Evolutionary conservation across 2,888 invertebrate genomes (phyloP), one percentile per base, ranked within the genome.

Genomic region (Eustalomyia histrio): DNA sequence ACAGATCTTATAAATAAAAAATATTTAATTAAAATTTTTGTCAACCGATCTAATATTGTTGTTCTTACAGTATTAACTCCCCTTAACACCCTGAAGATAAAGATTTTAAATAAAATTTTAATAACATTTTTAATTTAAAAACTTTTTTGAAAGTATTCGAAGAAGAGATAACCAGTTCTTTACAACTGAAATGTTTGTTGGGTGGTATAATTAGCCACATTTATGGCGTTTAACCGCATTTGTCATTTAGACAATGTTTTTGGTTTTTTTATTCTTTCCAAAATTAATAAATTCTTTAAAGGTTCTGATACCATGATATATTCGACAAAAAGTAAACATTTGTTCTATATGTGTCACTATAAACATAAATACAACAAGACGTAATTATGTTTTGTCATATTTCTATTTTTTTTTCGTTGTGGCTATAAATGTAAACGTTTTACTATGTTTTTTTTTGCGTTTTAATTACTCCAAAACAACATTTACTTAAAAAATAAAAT

Each of bases 381-480:
- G 17, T 35, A 39, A 35, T 16, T 60, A 12, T 60, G 29, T 60
- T 35, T 35, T 39, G 39, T 12, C 17, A 17, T 33, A 18, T 35
- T 29, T 58, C 57, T 58, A 33, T 58, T 35, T 0, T 21, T 29
- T 21, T 12, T 12, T 33, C 1, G 7, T 12, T 9, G 18, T 17
- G 60, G 16, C 14, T 58, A 33, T 29, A 33, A 58, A 24, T 29
- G n/a, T 33, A 33, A 58, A 35, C 33, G 35, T 57, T n/a, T 58
- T 33, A n/a, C 29, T 35, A 58, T n/a, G 14, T 58, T 58, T 58
- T 24, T 24, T 24, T 21, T 4, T 55, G n/a, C n/a, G 55, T 55
- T 21, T 55, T 55, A 29, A 53, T 53, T 53, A 21, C 21, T 10
- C 21, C 17, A 10, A 18, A 18, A 21, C 8, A 47, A n/a, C 2